These are phyloP conservation scores for Dicranocentrus wangi DNA, from an alignment of 2,888 invertebrate species.

Conservation along the genomic window DNA sequence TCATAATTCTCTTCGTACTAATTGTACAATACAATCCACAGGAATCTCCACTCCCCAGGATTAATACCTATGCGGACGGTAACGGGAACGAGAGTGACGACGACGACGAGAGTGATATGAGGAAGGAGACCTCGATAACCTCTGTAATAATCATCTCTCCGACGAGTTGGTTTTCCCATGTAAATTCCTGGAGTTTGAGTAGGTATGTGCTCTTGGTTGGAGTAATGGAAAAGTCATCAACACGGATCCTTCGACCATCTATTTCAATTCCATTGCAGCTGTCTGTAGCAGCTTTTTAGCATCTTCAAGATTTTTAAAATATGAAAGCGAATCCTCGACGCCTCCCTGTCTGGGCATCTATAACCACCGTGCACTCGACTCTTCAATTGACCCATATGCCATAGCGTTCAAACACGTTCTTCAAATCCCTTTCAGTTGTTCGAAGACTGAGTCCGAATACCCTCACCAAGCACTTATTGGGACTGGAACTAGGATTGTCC, in stretches of 20 bases:
- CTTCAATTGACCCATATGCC: slow-evolving; percentile 78
- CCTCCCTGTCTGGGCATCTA: slow-evolving; percentile 80
- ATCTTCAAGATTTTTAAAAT: slow-evolving; percentile 90
- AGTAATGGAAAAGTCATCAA: slow-evolving; percentile 97
- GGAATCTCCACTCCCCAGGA: not conserved
- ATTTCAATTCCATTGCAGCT: slow-evolving; percentile 95
- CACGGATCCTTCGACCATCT: slow-evolving; percentile 92
- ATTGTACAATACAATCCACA: not conserved
- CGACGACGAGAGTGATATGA: slow-evolving; percentile 78
- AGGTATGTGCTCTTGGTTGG: slow-evolving; percentile 97
- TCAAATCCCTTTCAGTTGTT: slow-evolving; percentile 78
- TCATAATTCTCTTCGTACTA: not conserved
- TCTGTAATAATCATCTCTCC: slow-evolving; percentile 70
- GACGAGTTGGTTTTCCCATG: slow-evolving; percentile 90
- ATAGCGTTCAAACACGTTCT: slow-evolving; percentile 78
- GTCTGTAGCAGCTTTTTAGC: slow-evolving; percentile 95
- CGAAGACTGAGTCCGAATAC: slow-evolving; percentile 79
- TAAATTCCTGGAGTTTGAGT: slow-evolving; percentile 97
- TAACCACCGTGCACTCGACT: slow-evolving; percentile 72
- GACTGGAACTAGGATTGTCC: slow-evolving; percentile 77
- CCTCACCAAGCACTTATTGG: slow-evolving; percentile 77
- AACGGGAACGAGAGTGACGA: slow-evolving; percentile 84
- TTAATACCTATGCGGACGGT: slow-evolving; percentile 75
- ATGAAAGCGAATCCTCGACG: slow-evolving; percentile 98
- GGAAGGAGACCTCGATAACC: slow-evolving; percentile 79